phyloP scores from a whole-genome alignment of 1,140 invertebrate species.

The Trichoplusia ni region DNA sequence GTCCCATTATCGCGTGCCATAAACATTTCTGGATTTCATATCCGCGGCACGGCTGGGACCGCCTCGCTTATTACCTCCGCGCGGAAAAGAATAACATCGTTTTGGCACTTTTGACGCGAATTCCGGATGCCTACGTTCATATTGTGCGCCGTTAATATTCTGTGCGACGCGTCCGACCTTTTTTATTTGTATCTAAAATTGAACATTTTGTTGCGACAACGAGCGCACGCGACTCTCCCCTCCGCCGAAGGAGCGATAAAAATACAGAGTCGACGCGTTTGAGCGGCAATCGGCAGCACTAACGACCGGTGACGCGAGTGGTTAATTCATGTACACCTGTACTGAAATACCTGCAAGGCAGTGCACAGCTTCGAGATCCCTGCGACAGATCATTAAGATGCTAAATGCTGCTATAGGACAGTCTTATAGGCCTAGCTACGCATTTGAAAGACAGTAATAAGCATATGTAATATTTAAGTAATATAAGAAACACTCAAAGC shows the following conservation, averaged over 20 bases:
- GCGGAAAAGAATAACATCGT: conserved; percentile 79
- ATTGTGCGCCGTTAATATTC: conserved; percentile 81
- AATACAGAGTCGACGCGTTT: conserved; percentile 59
- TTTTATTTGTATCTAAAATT: conserved; percentile 82
- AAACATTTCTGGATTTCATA: conserved; percentile 80
- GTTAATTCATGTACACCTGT: conserved; percentile 53
- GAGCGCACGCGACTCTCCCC: conserved; percentile 64
- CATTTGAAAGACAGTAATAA: no score
- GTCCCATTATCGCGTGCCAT: conserved; percentile 64
- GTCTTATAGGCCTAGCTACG: no score
- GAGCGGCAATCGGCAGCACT: conserved; percentile 54
- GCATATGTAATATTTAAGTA: no score
- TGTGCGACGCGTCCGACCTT: conserved; percentile 77
- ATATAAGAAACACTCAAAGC: no score
- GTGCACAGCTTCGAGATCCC: background rate
- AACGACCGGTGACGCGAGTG: conserved; percentile 51
- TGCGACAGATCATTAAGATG: background rate
- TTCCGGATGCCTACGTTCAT: conserved; percentile 79
- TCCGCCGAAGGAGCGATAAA: conserved; percentile 69
- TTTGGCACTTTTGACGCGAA: conserved; percentile 78
- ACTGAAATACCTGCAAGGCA: conserved; percentile 28
- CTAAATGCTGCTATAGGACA: no score
- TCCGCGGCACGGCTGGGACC: conserved; percentile 67
- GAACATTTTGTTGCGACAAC: conserved; percentile 80
- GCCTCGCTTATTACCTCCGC: conserved; percentile 74